Base-by-base conservation (phyloP, 2,797 vertebrate genomes). In the Coracias cyanogaster region DNA sequence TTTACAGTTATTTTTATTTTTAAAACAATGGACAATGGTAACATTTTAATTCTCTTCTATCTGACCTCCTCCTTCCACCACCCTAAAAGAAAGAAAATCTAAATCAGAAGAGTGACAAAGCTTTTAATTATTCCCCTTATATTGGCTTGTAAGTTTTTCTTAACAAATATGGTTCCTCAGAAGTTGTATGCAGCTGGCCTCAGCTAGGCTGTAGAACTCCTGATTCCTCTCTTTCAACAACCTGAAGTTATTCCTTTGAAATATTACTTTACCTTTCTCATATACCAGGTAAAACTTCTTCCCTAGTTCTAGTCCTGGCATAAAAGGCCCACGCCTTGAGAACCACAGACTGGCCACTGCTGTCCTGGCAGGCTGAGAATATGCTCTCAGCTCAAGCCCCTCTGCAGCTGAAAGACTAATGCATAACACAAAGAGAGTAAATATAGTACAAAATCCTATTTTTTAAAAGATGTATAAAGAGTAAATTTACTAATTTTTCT, bases 251-350 rank as follows among this genome's bases (percentile, higher is more conserved):
- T 48, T 71, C 16, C 26, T 82, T 78, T 66, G 39, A 82, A 87
- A 60, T 77, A 60, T 25, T 71, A 29, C 31, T 66, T 87, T n/a
- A n/a, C 11, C 9, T 43, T 55, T 11, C 35, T 29, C 16, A 29
- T 9, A 31, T 43, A 37, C 26, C 52, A 66, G 35, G 35, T 5
- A 11, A 66, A 72, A 72, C 10, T 16, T 72, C 10, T 82, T 46
- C 57, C n/a, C 7, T 52, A 71, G 26, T 71, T 29, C 21, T 52
- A 17, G 22, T 14, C 18, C 45, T 52, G 31, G 7, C 5, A 8
- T 7, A 11, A 48, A 5, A 71, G 11, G 3, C 10, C 13, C 22
- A 28, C 3, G 3, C 4, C 33, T 71, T 7, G 2, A 28, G 16
- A 87, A 22, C 31, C 21, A 46, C 37, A 62, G 14, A 9, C 31